Evolutionary conservation across 2,113 vertebrate genomes (phyloP), one percentile per base, ranked within the genome.

Genomic region (Synodontis membranacea): DNA sequence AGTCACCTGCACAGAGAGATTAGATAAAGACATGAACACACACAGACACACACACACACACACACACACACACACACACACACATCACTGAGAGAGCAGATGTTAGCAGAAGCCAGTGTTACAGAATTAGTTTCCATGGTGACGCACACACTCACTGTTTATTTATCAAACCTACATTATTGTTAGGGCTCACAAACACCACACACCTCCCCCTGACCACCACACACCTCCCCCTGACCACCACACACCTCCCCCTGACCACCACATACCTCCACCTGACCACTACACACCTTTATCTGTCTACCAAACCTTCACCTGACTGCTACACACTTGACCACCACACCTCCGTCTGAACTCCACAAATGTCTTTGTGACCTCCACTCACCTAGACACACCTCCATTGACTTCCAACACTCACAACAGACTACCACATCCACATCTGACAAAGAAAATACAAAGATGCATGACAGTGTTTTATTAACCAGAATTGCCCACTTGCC

Each of bases 101-200:
- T 96, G 95, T 94, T 93, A 88, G 90, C 82, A 90, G 82, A 84
- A 85, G 46, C 60, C 79, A 90, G 81, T 94, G 92, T 90, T 92
- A 91, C 87, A 92, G 95, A 94, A 95, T 96, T 95, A 95, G 94
- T 95, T 89, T 87, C 95, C 91, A 93, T 90, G 90, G 94, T 46
- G 34, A 54, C 78, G n/a, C 31, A 12, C 31, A 76, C 68, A 82
- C 89, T 92, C 74, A 91, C 34, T 91, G 89, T 86, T 66, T 88
- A 93, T 93, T 92, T 90, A 93, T 92, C 93, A 25, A 39, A 60
- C 28, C 54, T 8, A 19, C 64, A 34, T 62, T 62, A 39, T 54
- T 76, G 66, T 82, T 54, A 80, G 46, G 15, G 60, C 46, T 5
- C 31, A 46, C 39, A 50, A 31, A 72, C 68, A 44, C 21, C 76